Percentiles rank a stretch among this genome's conserved stretches.
phyloP scores from a whole-genome alignment of 2,797 vertebrate genomes.

The Sebastolobus altivelis region DNA sequence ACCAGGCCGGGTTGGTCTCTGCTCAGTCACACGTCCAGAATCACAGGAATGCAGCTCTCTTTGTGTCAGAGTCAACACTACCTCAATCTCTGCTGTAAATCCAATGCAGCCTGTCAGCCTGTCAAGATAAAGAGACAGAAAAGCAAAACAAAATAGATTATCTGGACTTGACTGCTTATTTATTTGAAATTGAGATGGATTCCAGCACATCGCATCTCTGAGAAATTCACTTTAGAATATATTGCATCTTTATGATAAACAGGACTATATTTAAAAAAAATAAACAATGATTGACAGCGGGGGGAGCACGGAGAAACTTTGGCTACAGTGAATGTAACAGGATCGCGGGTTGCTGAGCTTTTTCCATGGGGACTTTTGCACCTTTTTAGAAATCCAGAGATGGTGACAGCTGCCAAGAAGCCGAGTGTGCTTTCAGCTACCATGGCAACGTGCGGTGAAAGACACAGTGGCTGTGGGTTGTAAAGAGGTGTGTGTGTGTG shows the following conservation, averaged over 20 bases:
- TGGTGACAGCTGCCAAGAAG: slow-evolving; percentile 33
- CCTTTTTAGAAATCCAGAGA: slow-evolving; percentile 27
- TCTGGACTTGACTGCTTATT: not conserved
- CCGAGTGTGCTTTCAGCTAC: slow-evolving; percentile 65
- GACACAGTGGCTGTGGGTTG: slow-evolving; percentile 15
- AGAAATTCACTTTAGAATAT: not conserved
- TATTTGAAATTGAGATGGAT: slow-evolving; percentile 19
- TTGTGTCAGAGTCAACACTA: slow-evolving; percentile 48
- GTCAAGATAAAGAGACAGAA: not conserved
- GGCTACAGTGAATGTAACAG: not conserved
- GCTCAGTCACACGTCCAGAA: slow-evolving; percentile 25
- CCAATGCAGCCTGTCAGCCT: slow-evolving; percentile 1
- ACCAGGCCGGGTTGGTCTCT: slow-evolving; percentile 6
- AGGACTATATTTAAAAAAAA: not conserved
- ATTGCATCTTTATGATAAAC: slow-evolving; percentile 29
- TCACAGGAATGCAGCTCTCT: slow-evolving; percentile 53
- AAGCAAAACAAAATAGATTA: not conserved
- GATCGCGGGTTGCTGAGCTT: not conserved
- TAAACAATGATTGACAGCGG: not conserved
- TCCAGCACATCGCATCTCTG: not conserved
- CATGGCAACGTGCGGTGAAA: slow-evolving; percentile 52
- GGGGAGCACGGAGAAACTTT: not conserved
- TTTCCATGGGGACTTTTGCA: slow-evolving; percentile 29
- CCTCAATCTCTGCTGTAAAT: slow-evolving; percentile 25
- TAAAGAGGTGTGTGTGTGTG: slow-evolving; percentile 1